These are phyloP conservation scores for Saimiri boliviensis DNA, from an alignment of 2,113 vertebrate species.

Conservation along the genomic window DNA sequence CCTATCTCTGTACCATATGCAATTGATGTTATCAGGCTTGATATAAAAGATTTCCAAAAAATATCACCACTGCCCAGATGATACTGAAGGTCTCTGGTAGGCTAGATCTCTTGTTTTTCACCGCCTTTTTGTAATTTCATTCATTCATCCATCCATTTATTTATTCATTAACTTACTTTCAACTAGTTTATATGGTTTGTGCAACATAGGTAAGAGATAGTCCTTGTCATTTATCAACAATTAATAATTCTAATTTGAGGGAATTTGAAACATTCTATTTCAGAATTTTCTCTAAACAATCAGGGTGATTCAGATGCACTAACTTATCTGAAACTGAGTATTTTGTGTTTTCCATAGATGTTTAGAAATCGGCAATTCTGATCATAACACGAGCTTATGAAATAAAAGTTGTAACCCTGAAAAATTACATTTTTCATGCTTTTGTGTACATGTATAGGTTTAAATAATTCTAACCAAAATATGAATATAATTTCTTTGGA, in stretches of 20 bases:
- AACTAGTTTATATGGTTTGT: not conserved
- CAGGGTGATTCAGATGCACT: not conserved
- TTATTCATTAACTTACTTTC: not conserved
- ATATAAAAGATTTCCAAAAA: not conserved
- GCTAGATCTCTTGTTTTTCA: not conserved
- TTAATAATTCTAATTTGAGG: not conserved
- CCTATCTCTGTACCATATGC: not conserved
- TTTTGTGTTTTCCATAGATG: not conserved
- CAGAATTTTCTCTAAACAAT: not conserved
- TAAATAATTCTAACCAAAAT: slow-evolving; percentile 7
- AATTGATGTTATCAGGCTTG: not conserved
- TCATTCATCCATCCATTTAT: not conserved
- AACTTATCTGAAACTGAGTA: not conserved
- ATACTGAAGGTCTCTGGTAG: not conserved
- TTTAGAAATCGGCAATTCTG: not conserved
- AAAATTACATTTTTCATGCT: not conserved
- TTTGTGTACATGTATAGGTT: not conserved
- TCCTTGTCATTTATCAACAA: not conserved
- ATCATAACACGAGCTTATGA: not conserved
- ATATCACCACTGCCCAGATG: not conserved
- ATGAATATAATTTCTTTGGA: slow-evolving; percentile 18
- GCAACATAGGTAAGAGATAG: not conserved
- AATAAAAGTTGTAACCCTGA: slow-evolving; percentile 20
- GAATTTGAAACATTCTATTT: slow-evolving; percentile 9
- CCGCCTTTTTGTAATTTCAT: not conserved